Evolutionary conservation across 1,140 invertebrate genomes (phyloP).

Genomic region (Drosophila persimilis): DNA sequence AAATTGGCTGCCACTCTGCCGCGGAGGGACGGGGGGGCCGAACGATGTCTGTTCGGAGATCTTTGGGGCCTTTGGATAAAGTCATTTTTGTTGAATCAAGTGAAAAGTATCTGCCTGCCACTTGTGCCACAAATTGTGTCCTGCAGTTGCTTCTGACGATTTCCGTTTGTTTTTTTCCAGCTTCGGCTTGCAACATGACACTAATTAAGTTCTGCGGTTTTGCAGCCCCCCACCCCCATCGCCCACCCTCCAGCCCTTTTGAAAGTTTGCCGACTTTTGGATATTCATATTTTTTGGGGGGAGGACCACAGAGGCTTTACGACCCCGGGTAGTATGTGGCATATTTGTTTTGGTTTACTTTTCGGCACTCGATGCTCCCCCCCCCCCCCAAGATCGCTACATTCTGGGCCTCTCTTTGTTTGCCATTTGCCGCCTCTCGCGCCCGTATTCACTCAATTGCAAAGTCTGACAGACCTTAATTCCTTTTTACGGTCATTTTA

Average conservation of each 20-base stretch:
- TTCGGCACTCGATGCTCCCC: too few relatives aligned
- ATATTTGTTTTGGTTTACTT: slow-evolving; percentile 70
- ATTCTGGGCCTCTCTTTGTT: slow-evolving; percentile 23
- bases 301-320: too few relatives aligned
- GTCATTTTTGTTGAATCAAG: too few relatives aligned
- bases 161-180: slow-evolving; percentile 66
- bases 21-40: slow-evolving; percentile 19
- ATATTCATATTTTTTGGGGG: slow-evolving; percentile 31
- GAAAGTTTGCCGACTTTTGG: slow-evolving; percentile 64
- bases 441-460: slow-evolving; percentile 68
- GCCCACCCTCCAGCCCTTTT: slow-evolving; percentile 31
- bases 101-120: slow-evolving; percentile 15
- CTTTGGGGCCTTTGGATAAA: too few relatives aligned
- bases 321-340: slow-evolving; percentile 6
- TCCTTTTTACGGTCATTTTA: slow-evolving; percentile 83
- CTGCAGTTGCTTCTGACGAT: slow-evolving; percentile 63
- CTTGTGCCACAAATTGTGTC: slow-evolving; percentile 60
- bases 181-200: slow-evolving; percentile 70
- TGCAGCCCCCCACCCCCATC: neutral
- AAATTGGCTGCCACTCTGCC: slow-evolving; percentile 58
- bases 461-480: slow-evolving; percentile 82
- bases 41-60: too few relatives aligned
- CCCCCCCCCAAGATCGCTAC: too few relatives aligned
- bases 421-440: slow-evolving; percentile 48
- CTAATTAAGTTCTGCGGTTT: slow-evolving; percentile 76